Evolutionary conservation across 2,888 invertebrate genomes (phyloP).

Genomic region (Piscicola geometra): DNA sequence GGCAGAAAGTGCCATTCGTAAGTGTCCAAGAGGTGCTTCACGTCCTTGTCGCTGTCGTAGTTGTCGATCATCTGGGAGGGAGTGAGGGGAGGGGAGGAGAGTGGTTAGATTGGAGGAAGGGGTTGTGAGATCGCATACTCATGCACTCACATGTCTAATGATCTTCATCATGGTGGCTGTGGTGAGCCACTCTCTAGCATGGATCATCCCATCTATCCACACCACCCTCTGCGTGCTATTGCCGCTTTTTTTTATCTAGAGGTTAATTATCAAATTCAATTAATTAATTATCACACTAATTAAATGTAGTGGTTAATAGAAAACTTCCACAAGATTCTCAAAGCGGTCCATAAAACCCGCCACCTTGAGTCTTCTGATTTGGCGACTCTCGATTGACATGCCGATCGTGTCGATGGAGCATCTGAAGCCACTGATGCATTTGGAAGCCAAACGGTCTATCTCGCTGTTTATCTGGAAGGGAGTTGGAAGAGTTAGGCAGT

Average conservation of each 20-base stretch:
- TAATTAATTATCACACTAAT: no score
- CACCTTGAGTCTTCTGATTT: conserved; percentile 21
- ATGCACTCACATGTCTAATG: conserved; percentile 31
- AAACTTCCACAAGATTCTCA: no score
- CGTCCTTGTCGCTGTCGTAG: conserved; percentile 6
- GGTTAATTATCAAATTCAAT: no score
- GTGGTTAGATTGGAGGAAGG: background rate
- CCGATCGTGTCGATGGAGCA: conserved; percentile 11
- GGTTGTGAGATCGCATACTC: background rate
- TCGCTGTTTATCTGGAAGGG: conserved; percentile 20
- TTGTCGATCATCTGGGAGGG: conserved; percentile 8
- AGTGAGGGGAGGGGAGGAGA: background rate
- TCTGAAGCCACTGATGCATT: conserved; percentile 15
- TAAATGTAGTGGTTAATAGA: no score
- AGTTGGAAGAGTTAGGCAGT: no score
- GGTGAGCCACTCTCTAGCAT: conserved; percentile 40
- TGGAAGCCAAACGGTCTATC: conserved; percentile 18
- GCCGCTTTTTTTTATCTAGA: conserved; percentile 30
- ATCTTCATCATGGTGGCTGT: conserved; percentile 39
- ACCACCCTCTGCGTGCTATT: conserved; percentile 11
- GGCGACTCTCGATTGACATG: conserved; percentile 17
- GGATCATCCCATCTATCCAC: conserved; percentile 38
- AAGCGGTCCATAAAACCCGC: no score
- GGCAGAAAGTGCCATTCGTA: conserved; percentile 26
- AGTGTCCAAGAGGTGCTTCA: conserved; percentile 4